Percentiles rank a stretch among this genome's conserved stretches.
Conservation (phyloP, 2,113 vertebrate genomes). For the Pygoscelis adeliae region DNA sequence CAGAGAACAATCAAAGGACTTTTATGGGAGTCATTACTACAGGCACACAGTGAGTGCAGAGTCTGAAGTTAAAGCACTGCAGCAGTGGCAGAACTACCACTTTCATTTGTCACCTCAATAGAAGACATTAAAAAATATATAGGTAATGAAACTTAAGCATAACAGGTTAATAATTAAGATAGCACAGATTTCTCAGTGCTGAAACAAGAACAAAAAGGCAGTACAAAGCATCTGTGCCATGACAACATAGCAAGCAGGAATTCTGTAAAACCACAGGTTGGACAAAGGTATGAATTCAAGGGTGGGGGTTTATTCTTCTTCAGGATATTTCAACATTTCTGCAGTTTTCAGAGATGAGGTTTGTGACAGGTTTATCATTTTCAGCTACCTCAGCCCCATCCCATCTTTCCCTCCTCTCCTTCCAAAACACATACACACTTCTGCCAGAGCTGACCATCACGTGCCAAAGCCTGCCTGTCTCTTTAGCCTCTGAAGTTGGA, state of each 20-base stretch:
- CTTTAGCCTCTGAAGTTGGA: neutral
- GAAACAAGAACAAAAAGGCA: slow-evolving; percentile 20
- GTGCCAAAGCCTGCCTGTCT: neutral
- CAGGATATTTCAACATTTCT: neutral
- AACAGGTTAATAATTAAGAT: slow-evolving; percentile 53
- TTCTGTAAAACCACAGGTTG: neutral
- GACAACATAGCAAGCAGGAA: neutral
- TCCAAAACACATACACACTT: neutral
- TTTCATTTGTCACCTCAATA: slow-evolving; percentile 27
- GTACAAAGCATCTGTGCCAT: neutral
- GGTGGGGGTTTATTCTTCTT: neutral
- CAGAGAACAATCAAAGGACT: slow-evolving; percentile 12
- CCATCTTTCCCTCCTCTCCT: neutral
- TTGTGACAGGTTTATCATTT: neutral
- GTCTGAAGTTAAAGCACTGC: neutral
- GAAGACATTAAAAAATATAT: slow-evolving; percentile 24
- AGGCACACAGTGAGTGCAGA: neutral
- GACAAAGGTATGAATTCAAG: neutral
- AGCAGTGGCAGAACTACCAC: slow-evolving; percentile 4
- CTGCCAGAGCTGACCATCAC: neutral
- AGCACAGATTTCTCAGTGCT: neutral
- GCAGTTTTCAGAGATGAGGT: neutral
- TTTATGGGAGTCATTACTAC: neutral
- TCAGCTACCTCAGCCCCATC: neutral
- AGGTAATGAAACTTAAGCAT: slow-evolving; percentile 8